Conservation (phyloP, 1,140 invertebrate genomes). For the Phortica variegata region DNA sequence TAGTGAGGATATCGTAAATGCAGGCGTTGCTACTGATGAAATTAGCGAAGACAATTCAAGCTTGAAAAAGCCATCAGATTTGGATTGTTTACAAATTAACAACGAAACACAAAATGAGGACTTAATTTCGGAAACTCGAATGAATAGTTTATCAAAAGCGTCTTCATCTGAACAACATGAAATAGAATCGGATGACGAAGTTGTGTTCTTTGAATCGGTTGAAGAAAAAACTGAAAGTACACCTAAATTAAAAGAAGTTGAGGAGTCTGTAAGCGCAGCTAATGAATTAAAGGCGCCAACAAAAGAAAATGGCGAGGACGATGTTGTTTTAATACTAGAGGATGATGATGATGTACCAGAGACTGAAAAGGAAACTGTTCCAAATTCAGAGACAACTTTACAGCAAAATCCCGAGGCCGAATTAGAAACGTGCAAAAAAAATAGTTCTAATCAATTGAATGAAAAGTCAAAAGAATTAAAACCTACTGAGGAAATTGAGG, state of each 20-base stretch:
- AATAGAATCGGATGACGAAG: slow-evolving; percentile 45
- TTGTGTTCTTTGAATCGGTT: slow-evolving; percentile 38
- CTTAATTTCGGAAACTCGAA: background rate
- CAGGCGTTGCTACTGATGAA: no score
- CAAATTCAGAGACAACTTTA: background rate
- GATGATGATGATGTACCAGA: slow-evolving; percentile 32
- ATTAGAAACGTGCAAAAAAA: background rate
- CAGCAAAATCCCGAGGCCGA: no score
- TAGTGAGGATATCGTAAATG: no score
- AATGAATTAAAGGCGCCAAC: background rate
- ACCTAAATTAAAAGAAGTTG: no score
- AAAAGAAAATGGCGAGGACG: slow-evolving; percentile 12
- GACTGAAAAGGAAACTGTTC: background rate
- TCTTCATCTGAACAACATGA: no score
- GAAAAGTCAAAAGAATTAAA: no score
- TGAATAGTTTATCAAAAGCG: no score
- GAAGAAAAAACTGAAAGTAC: slow-evolving; percentile 19
- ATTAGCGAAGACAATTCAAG: no score
- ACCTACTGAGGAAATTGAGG: slow-evolving; percentile 1
- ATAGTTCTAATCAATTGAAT: background rate
- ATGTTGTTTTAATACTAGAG: slow-evolving; percentile 34
- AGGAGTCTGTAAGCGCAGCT: no score
- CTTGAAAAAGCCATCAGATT: no score
- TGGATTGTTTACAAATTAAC: no score
- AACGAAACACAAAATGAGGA: background rate